Percentiles rank a stretch among this genome's conserved stretches.
These are phyloP conservation scores for Chalcis sispes DNA, from an alignment of 2,888 invertebrate genomes.

Conservation along the genomic window DNA sequence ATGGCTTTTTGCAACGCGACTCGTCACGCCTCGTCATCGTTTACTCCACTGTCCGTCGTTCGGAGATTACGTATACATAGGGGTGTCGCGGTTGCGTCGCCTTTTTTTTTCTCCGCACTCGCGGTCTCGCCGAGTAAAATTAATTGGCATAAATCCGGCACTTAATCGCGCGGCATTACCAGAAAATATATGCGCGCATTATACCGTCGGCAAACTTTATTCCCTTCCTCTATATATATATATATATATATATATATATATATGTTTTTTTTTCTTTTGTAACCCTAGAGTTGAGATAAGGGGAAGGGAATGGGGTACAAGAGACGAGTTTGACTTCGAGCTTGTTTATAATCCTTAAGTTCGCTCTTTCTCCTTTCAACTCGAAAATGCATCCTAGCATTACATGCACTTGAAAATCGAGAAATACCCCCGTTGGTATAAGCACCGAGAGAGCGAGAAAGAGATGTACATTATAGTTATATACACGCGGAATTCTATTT, in stretches of 20 bases:
- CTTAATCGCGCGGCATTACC: conserved; percentile 56
- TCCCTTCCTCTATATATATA: too few relatives aligned
- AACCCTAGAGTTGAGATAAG: background rate
- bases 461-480: too few relatives aligned
- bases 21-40: conserved; percentile 72
- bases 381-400: conserved; percentile 9
- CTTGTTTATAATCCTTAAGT: background rate
- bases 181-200: conserved; percentile 37
- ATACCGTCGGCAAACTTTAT: conserved; percentile 7
- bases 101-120: conserved; percentile 65
- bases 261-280: background rate
- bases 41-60: conserved; percentile 52
- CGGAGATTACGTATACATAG: conserved; percentile 52
- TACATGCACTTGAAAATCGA: background rate
- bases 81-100: conserved; percentile 70
- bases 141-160: conserved; percentile 72
- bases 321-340: background rate
- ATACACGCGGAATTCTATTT: too few relatives aligned
- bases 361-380: background rate
- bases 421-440: conserved; percentile 22
- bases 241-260: too few relatives aligned
- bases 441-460: background rate
- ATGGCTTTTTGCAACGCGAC: conserved; percentile 70
- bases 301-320: too few relatives aligned
- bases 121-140: conserved; percentile 71